Evolutionary conservation across 1,140 invertebrate species (phyloP).

Genomic region (Drosophila burlai): DNA sequence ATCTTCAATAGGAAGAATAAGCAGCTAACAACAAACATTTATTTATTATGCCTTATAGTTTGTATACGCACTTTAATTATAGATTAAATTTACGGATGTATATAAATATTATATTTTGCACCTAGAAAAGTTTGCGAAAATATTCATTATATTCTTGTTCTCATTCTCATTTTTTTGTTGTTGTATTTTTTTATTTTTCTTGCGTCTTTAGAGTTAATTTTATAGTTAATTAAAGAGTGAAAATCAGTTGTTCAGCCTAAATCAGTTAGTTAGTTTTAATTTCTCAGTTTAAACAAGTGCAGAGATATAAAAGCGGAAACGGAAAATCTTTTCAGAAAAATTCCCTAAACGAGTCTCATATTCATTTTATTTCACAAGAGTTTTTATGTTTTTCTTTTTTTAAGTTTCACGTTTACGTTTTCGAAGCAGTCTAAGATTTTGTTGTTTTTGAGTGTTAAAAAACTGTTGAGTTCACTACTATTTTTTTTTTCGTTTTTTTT

Average conservation of each 20-base stretch:
- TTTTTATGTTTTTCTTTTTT: conserved; percentile 32
- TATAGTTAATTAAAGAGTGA: conserved; percentile 31
- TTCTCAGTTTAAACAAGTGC: conserved; percentile 58
- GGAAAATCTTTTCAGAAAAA: conserved; percentile 64
- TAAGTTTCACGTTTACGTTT: conserved; percentile 77
- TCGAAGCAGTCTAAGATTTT: conserved; percentile 84
- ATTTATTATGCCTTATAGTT: conserved; percentile 62
- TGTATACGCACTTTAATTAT: conserved; percentile 49
- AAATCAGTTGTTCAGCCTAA: conserved; percentile 37
- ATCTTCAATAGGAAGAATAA: conserved; percentile 82
- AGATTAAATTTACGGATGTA: conserved; percentile 53
- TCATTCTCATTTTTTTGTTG: conserved; percentile 3
- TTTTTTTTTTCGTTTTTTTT: conserved; percentile 17
- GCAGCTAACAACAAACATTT: conserved; percentile 83
- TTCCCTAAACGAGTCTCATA: conserved; percentile 80
- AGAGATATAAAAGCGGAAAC: conserved; percentile 41
- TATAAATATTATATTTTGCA: conserved; percentile 57
- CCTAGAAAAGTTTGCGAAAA: conserved; percentile 56
- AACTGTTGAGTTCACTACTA: conserved; percentile 67
- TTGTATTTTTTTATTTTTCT: conserved; percentile 22
- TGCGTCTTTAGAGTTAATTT: conserved; percentile 30
- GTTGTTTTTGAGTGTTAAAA: conserved; percentile 75
- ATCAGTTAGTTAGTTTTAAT: conserved; percentile 39
- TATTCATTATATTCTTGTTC: conserved; percentile 29
- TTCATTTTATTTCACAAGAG: conserved; percentile 59